Base-by-base conservation (phyloP, 2,797 vertebrate species). In the Fundulus diaphanus region DNA sequence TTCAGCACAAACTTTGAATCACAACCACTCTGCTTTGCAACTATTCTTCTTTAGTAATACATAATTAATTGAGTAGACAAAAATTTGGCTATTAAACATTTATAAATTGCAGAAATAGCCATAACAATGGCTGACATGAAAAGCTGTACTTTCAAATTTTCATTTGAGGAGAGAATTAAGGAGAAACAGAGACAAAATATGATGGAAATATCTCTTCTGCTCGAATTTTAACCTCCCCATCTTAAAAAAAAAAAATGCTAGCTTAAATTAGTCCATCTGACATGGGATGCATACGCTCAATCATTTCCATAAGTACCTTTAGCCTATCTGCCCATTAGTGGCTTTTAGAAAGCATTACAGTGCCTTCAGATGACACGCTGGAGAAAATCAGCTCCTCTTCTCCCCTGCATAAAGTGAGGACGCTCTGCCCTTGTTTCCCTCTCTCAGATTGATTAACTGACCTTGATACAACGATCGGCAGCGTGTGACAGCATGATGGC, bases 371-470 rank as follows among this genome's bases (percentile, higher is more conserved):
- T 69, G 61, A 67, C 71, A 77, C 16, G 13, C 35, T 73, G 72
- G 78, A 52, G 54, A 2, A 71, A 74, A 78, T 77, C 59, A 42
- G 70, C 51, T 37, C n/a, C 52, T 67, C 31, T 54, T 44, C 72
- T 73, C 46, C 63, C 22, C 63, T 70, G 33, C 73, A 73, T 52
- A 3, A 82, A 31, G 59, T 48, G 57, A 80, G 78, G 78, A 82
- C 72, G 66, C 74, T 24, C 42, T 2, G 24, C 82, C 84, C 82
- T 88, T 85, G 79, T 83, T 86, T 85, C 82, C 74, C 37, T 40
- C 69, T 82, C 69, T 78, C 74, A 76, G 71, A 81, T 78, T 87
- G 80, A 92, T 86, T 87, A 84, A 76, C 76, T 85, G 84, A 89
- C 88, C 84, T 88, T 89, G 85, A 85, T 77, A 37, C 67, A 76